A percentile compares a stretch with the other conserved stretches of the same genome.
Conservation (phyloP, 2,797 vertebrate species). For the Notamacropus eugenii region DNA sequence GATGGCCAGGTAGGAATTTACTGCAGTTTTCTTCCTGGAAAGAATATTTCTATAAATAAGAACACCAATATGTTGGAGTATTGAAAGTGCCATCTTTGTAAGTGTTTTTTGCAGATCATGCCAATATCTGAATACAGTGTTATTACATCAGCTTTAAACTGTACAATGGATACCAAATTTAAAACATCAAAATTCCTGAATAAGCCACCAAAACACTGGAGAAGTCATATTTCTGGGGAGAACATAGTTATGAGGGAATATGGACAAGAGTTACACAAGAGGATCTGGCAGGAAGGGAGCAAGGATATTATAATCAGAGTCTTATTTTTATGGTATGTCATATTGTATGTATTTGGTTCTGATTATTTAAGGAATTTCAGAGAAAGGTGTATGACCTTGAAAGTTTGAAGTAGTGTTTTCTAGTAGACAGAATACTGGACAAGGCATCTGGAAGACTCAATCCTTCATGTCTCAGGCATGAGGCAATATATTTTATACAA, state of each 20-base stretch:
- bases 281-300: background rate
- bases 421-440: background rate
- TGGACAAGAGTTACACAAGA: background rate
- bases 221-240: background rate
- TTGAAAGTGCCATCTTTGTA: background rate
- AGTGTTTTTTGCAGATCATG: background rate
- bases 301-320: background rate
- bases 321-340: background rate
- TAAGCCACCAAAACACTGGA: background rate
- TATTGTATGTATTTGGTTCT: background rate
- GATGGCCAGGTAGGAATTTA: background rate
- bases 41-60: background rate
- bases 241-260: background rate
- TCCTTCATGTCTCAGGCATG: no score
- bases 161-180: background rate
- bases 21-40: background rate
- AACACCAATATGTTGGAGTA: background rate
- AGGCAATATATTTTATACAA: background rate
- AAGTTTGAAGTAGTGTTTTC: background rate
- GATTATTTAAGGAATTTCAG: conserved; percentile 4
- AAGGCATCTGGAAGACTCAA: no score
- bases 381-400: background rate
- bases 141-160: background rate
- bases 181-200: background rate
- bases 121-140: background rate